Evolutionary conservation across 2,113 vertebrate species (phyloP), one percentile per base, ranked within the genome.

Genomic region (Peromyscus leucopus): DNA sequence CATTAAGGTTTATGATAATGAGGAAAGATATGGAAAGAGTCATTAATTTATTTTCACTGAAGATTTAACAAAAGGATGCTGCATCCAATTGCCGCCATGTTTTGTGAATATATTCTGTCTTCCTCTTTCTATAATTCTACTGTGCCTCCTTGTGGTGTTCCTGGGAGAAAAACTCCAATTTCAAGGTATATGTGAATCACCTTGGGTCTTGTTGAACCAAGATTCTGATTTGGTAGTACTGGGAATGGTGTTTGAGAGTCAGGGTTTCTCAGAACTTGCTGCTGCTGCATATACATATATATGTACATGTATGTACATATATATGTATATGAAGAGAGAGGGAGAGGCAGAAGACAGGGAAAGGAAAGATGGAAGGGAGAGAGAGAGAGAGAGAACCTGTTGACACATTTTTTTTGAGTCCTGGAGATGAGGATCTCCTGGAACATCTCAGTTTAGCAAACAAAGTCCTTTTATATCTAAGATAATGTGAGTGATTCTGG

Each of bases 21-120:
- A 95, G 72, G 79, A 87, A 42, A 65, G 3, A 46, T 86, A 22
- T 7, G 17, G 82, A 39, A 57, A 57, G n/a, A 48, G 46, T 31
- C 59, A 36, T 36, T 65, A n/a, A 2, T 76, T 88, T 36, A 69
- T 95, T 94, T 91, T 80, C 51, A 36, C 88, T 88, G 69, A 88
- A 89, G 21, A 67, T 57, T 94, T 57, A 75, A 4, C 21, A 76
- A 79, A 80, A 55, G 16, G 3, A 71, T 96, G 24, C 72, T 42
- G 21, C 4, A 12, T 46, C 42, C n/a, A 5, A n/a, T 87, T 69
- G 82, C 55, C 21, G 2, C 9, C 22, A 59, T 31, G 17, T 67
- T 61, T 79, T 71, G 39, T 61, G 21, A 78, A 39, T 16, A 61
- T 46, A 69, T 86, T 0, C 39, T 82, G 26, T 51, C 21, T 5